Conservation (phyloP, 2,113 vertebrate species). For the Brachyistius frenatus region DNA sequence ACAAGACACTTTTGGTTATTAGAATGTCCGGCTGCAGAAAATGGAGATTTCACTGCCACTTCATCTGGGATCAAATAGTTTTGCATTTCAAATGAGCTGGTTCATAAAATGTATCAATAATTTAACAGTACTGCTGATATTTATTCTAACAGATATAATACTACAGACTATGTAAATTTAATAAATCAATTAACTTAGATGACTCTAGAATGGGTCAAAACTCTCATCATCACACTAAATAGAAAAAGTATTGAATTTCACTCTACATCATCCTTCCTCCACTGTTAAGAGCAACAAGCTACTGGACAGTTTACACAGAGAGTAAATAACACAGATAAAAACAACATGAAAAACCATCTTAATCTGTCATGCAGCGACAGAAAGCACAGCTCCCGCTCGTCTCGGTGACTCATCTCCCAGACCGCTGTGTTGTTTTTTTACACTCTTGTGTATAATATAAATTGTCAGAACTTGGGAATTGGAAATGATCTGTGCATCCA, state of each 20-base stretch:
- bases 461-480: conserved; percentile 42
- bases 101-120: background rate
- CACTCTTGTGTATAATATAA: conserved; percentile 27
- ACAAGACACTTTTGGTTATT: conserved; percentile 2
- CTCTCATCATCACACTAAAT: background rate
- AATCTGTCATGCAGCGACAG: no score
- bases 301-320: background rate
- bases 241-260: conserved; percentile 2
- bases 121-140: background rate
- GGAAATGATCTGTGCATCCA: conserved; percentile 34
- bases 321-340: conserved; percentile 1
- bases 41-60: conserved; percentile 1
- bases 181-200: background rate
- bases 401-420: conserved; percentile 25
- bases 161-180: background rate
- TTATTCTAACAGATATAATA: background rate
- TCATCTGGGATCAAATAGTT: conserved; percentile 10
- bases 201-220: background rate
- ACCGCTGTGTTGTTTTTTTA: conserved; percentile 7
- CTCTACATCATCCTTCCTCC: background rate
- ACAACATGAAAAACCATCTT: no score
- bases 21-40: conserved; percentile 1
- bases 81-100: background rate
- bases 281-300: background rate
- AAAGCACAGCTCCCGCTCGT: conserved; percentile 1